A percentile compares a stretch with the other conserved stretches of the same genome.
phyloP scores from a whole-genome alignment of 2,797 vertebrate genomes.

The Crax fasciolata region DNA sequence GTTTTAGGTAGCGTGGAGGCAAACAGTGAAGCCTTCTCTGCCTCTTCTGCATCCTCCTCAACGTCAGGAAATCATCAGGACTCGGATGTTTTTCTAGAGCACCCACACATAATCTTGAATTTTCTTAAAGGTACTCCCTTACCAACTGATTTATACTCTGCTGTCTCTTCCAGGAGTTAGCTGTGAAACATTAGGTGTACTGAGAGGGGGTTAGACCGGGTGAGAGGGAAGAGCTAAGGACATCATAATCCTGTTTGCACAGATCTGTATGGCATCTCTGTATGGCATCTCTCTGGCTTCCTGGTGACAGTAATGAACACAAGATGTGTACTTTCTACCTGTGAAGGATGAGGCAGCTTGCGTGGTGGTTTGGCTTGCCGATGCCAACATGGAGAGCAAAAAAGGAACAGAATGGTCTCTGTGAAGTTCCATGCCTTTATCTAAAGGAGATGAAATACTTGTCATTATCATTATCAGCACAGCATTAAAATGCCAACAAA shows the following conservation, averaged over 20 bases:
- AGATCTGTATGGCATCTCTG: background rate
- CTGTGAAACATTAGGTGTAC: background rate
- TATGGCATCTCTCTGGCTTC: background rate
- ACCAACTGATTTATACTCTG: background rate
- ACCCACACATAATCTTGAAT: no score
- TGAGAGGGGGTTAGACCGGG: background rate
- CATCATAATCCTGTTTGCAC: background rate
- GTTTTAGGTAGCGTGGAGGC: background rate
- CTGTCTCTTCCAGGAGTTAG: background rate
- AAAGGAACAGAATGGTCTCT: background rate
- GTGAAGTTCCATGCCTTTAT: background rate
- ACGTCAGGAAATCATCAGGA: rapidly evolving
- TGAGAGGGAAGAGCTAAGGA: background rate
- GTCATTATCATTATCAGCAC: background rate
- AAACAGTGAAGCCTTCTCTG: background rate
- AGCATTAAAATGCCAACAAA: background rate
- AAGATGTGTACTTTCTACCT: background rate
- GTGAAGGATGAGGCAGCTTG: no score
- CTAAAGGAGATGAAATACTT: background rate
- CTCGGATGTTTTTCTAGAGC: background rate
- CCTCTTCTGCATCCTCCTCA: background rate
- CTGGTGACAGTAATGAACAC: background rate
- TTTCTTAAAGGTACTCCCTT: background rate
- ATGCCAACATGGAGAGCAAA: background rate
- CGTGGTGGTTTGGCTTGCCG: background rate